Percentiles rank a stretch among this genome's conserved stretches.
phyloP scores from a whole-genome alignment of 2,888 invertebrate genomes.

The Drymonia ruficornis region DNA sequence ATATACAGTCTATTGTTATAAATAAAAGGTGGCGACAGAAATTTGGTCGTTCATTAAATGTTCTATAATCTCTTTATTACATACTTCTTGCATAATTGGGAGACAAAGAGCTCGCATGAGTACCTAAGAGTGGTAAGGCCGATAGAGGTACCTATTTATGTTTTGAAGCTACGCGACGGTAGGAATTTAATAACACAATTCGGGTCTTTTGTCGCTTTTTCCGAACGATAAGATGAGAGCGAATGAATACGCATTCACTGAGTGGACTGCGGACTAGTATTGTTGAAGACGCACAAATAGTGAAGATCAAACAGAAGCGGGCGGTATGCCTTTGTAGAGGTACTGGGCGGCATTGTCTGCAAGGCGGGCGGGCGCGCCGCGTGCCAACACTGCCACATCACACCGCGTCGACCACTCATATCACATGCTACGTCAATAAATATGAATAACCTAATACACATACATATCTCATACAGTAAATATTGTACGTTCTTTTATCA shows the following conservation, averaged over 20 bases:
- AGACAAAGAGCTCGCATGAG: neutral
- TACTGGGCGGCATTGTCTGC: slow-evolving; percentile 36
- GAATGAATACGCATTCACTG: slow-evolving; percentile 12
- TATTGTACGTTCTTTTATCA: neutral
- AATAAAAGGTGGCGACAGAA: neutral
- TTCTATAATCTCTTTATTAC: too few relatives aligned
- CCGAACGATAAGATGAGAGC: slow-evolving; percentile 8
- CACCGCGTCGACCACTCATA: neutral
- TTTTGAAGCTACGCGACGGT: too few relatives aligned
- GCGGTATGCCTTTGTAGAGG: slow-evolving; percentile 50
- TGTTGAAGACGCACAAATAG: slow-evolving; percentile 40
- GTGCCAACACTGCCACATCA: slow-evolving; percentile 27
- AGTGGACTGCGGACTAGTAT: slow-evolving; percentile 28
- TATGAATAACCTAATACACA: neutral
- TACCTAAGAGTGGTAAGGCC: too few relatives aligned
- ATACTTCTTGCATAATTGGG: too few relatives aligned
- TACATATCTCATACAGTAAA: neutral
- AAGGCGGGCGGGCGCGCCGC: slow-evolving; percentile 34
- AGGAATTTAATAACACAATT: neutral
- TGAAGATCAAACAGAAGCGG: slow-evolving; percentile 35
- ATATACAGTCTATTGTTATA: neutral
- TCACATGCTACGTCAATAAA: neutral
- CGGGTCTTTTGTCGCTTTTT: neutral
- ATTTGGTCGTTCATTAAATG: neutral
- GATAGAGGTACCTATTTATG: too few relatives aligned